These are phyloP conservation scores for Drosophila hawaiiensis DNA, from an alignment of 2,888 invertebrate genomes.

Conservation along the genomic window DNA sequence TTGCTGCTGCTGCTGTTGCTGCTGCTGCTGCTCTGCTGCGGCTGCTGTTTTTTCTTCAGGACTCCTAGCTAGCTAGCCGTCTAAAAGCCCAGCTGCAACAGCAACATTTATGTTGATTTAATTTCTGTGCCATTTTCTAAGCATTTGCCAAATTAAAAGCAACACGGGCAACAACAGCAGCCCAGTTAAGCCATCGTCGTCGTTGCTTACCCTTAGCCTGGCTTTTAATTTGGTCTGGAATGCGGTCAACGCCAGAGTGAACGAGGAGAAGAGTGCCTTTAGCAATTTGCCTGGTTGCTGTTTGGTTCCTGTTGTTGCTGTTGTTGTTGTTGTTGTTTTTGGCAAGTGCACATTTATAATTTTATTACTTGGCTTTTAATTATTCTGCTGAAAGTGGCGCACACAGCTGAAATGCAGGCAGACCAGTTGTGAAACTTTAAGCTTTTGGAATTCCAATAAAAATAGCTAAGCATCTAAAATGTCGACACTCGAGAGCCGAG, in stretches of 20 bases:
- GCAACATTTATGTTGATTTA: constrained; percentile 62
- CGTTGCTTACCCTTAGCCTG: constrained; percentile 31
- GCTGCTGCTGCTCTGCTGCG: neutral
- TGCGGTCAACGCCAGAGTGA: constrained; percentile 58
- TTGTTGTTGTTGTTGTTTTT: constrained; percentile 15
- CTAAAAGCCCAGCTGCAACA: constrained; percentile 18
- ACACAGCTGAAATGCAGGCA: constrained; percentile 25
- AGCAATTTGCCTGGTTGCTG: constrained; percentile 16
- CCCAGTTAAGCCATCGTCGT: constrained; percentile 25
- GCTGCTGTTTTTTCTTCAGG: neutral
- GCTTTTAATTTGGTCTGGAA: constrained; percentile 68
- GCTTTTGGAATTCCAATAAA: constrained; percentile 66
- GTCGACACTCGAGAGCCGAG: constrained; percentile 52
- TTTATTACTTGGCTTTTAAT: constrained; percentile 62
- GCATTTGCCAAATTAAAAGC: constrained; percentile 66
- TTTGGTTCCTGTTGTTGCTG: constrained; percentile 9
- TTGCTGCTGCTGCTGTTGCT: constrained; percentile 2
- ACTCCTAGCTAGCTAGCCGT: constrained; percentile 7
- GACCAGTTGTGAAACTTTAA: constrained; percentile 9
- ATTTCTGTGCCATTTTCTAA: constrained; percentile 62
- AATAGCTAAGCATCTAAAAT: constrained; percentile 65
- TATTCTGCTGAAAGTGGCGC: constrained; percentile 55
- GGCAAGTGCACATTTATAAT: constrained; percentile 64
- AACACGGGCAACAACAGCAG: constrained; percentile 31
- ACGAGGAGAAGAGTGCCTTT: neutral